Evolutionary conservation across 2,888 invertebrate genomes (phyloP).

Genomic region (Oxyteleia sp.): DNA sequence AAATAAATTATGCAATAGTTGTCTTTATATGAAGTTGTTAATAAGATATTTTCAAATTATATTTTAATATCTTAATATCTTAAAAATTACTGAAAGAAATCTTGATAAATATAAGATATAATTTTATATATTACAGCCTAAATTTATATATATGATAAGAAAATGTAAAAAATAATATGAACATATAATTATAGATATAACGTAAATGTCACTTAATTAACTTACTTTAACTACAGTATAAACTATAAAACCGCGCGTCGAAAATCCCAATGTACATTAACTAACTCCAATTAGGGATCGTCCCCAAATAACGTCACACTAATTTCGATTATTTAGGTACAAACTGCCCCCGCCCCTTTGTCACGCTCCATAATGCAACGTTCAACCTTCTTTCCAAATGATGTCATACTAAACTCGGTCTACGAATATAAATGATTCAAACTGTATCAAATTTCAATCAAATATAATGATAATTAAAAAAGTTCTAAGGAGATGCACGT

Average conservation of each 20-base stretch:
- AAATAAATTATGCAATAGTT: too few relatives aligned
- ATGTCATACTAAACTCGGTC: constrained; percentile 43
- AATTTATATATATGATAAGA: too few relatives aligned
- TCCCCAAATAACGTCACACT: constrained; percentile 58
- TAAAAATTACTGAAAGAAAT: too few relatives aligned
- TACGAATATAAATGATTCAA: constrained; percentile 12
- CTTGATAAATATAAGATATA: too few relatives aligned
- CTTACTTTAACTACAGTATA: neutral
- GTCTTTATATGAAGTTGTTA: too few relatives aligned
- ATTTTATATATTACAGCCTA: too few relatives aligned
- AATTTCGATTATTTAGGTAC: constrained; percentile 50
- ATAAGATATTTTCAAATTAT: too few relatives aligned
- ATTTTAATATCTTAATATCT: too few relatives aligned
- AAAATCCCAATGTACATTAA: constrained; percentile 28
- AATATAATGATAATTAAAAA: constrained; percentile 10
- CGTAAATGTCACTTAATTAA: constrained; percentile 14
- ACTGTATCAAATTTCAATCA: constrained; percentile 33
- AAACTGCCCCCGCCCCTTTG: constrained; percentile 66
- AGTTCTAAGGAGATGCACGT: too few relatives aligned
- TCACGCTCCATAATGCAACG: constrained; percentile 55
- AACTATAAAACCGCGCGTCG: constrained; percentile 19
- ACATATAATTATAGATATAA: too few relatives aligned
- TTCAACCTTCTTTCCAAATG: constrained; percentile 54
- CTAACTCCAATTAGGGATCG: constrained; percentile 55
- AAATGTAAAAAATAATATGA: too few relatives aligned